These are phyloP conservation scores for Leucophenga maculata DNA, from an alignment of 2,888 invertebrate genomes.

Conservation along the genomic window DNA sequence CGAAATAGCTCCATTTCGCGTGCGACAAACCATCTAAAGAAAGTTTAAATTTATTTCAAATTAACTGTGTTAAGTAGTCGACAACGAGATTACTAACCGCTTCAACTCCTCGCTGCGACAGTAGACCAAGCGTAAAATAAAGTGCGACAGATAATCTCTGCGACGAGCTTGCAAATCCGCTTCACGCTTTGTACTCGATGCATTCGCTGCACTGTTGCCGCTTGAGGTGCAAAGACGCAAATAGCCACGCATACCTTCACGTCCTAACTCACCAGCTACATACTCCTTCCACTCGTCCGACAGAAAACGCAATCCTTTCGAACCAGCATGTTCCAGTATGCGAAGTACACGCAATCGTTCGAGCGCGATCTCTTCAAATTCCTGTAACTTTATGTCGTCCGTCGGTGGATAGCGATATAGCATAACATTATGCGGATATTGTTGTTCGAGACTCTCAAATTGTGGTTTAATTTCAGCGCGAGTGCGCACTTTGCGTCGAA, in stretches of 20 bases:
- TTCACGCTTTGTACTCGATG: conserved; percentile 74
- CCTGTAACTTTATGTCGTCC: conserved; percentile 82
- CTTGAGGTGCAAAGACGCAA: conserved; percentile 75
- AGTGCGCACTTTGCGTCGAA: conserved; percentile 2
- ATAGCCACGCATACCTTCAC: conserved; percentile 80
- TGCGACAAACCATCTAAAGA: conserved; percentile 84
- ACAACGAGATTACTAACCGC: conserved; percentile 69
- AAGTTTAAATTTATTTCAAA: not conserved
- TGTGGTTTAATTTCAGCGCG: conserved; percentile 8
- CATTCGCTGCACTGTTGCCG: conserved; percentile 26
- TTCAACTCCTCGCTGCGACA: conserved; percentile 89
- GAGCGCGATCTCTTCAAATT: conserved; percentile 90
- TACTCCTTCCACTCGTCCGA: conserved; percentile 81
- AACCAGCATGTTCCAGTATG: conserved; percentile 82
- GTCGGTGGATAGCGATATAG: conserved; percentile 85
- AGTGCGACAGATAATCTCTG: conserved; percentile 93
- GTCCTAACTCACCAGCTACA: conserved; percentile 78
- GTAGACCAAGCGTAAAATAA: conserved; percentile 91
- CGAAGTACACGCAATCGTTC: conserved; percentile 87
- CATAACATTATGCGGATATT: conserved; percentile 83
- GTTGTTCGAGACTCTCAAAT: conserved; percentile 14
- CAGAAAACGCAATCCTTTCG: conserved; percentile 77
- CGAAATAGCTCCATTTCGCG: conserved; percentile 93
- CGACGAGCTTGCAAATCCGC: conserved; percentile 79
- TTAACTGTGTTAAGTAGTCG: not conserved